These are phyloP conservation scores for Catamblyrhynchus diadema DNA, from an alignment of 2,797 vertebrate species.

Conservation along the genomic window DNA sequence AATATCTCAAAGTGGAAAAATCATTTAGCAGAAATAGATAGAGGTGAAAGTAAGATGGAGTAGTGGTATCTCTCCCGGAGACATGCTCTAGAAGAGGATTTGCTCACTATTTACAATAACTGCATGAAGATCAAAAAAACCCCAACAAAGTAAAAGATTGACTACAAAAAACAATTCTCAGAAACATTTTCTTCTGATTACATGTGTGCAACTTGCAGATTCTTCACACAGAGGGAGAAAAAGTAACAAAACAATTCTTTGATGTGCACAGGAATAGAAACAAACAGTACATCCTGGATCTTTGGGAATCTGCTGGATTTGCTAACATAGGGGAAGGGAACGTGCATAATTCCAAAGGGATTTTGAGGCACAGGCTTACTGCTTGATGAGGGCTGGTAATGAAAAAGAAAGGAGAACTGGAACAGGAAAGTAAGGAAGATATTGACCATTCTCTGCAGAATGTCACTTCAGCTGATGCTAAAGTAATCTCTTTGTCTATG, in stretches of 20 bases:
- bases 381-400: background rate
- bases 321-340: background rate
- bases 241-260: background rate
- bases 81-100: background rate
- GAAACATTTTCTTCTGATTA: background rate
- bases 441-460: background rate
- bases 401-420: background rate
- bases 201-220: background rate
- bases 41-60: background rate
- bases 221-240: background rate
- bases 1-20: background rate
- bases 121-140: fast-evolving
- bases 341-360: background rate
- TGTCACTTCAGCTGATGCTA: background rate
- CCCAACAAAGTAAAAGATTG: background rate
- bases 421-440: background rate
- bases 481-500: background rate
- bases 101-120: background rate
- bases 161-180: background rate
- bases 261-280: background rate
- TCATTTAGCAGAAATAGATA: background rate
- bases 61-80: background rate
- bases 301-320: background rate
- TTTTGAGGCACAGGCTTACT: background rate
- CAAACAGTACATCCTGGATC: background rate